Base-by-base conservation (phyloP, 2,797 vertebrate genomes). In the Nothura maculosa region DNA sequence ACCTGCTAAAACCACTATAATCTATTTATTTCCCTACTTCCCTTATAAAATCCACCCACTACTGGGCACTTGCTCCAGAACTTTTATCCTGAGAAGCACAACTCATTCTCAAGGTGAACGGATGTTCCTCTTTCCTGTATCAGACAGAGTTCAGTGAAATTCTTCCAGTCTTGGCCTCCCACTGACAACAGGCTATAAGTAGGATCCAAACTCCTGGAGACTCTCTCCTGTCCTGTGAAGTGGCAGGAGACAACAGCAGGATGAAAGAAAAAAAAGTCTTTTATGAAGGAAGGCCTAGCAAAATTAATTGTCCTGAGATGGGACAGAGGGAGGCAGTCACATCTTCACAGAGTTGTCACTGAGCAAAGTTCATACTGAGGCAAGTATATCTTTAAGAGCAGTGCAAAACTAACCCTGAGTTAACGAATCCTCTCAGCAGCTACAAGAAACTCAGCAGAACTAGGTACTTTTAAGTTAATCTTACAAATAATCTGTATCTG, bases 401-500 rank as follows among this genome's bases (percentile, higher is more conserved):
- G 60, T 0, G 6, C n/a, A 78, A 81, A 75, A 19, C 32, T 77
- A 95, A 86, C 52, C 4, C 58, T 0, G 2, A 70, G 50, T 52
- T 81, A 50, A 85, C 70, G 94, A 90, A 85, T 60, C 27, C 42
- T 85, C 67, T 75, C 81, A 67, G 66, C 89, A 89, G 60, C 58
- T 83, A 57, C 6, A 77, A 72, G 5, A 78, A 83, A 87, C 27
- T 50, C 61, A 45, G 42, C 12, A 54, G 42, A 90, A 86, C 38
- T 54, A 10, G 72, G 20, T 5, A 27, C 17, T 40, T 67, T 6
- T 74, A 66, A 13, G 6, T 36, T 92, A 92, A 85, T 66, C 77
- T 92, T 88, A 85, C 81, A 94, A 93, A 94, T 87, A 92, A 94
- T 77, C 81, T 91, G 95, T 92, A 73, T 87, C 94, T 95, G 88